Evolutionary conservation across 1,140 invertebrate genomes (phyloP), one percentile per base, ranked within the genome.

Genomic region (Atopsyche davidsoni): DNA sequence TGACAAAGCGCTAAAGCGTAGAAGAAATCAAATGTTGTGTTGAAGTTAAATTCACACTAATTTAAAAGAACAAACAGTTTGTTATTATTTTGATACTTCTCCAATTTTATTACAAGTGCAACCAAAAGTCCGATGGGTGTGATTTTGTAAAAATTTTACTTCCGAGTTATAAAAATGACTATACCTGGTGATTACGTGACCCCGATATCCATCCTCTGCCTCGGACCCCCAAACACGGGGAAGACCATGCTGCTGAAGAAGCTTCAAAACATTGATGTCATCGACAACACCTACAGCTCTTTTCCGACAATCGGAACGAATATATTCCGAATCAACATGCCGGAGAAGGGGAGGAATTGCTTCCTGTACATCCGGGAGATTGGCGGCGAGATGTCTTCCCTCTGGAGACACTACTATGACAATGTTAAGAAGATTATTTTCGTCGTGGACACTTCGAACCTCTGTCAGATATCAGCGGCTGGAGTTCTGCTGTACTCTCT

Each of bases 401-500:
- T 89, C 23, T 90, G 87, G 87, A 76, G 73, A 18, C 80, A 80
- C 64, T 88, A 88, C 61, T 83, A 83, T 42, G 68, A 76, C 17
- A 75, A 77, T 44, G 75, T 86, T 10, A 73, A 75, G 38, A 87
- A 85, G 64, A 75, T 87, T 1, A 81, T 89, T 50, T 88, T 82
- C 53, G 85, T 88, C 1, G 78, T 89, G 7, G 86, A 89, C 60
- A 78, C 83, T 0, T 86, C 85, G 3, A 87, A 89, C 68, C 71
- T 87, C 35, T 87, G 85, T 57, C 85, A 88, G 68, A 87, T 88
- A 59, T 85, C 85, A 10, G 83, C 82, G n/a, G 83, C 86, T 25
- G 83, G 83, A 13, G 81, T 88, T 2, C 70, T 87, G 32, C 65
- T 89, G 0, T 87, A 87, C 59, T 82, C 84, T 0, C 68, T 87